Evolutionary conservation across 2,888 invertebrate species (phyloP).

Genomic region (Troides aeacus): DNA sequence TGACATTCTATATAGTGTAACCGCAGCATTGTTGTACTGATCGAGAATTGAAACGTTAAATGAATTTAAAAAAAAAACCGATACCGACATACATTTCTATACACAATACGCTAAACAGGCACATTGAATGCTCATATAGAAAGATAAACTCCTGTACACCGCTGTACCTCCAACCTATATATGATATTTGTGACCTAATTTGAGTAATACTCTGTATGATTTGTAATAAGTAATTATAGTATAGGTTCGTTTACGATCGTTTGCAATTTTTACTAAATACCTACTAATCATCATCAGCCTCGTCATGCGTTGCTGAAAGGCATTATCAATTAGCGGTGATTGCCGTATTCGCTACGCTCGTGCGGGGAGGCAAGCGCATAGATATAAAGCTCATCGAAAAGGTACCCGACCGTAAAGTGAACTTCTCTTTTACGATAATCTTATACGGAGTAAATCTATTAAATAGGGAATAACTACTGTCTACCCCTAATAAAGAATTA

Average conservation of each 20-base stretch:
- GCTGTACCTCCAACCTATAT: not conserved
- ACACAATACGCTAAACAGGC: conserved; percentile 13
- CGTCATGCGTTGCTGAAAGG: too few relatives aligned
- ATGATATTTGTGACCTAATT: conserved; percentile 19
- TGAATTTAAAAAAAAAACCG: too few relatives aligned
- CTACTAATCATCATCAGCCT: not conserved
- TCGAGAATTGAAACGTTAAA: too few relatives aligned
- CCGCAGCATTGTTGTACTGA: too few relatives aligned
- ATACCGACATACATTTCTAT: not conserved
- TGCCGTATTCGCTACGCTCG: too few relatives aligned
- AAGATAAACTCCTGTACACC: conserved; percentile 1
- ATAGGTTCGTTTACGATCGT: not conserved
- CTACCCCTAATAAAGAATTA: not conserved
- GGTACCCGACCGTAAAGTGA: too few relatives aligned
- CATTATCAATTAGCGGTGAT: too few relatives aligned
- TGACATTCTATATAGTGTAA: too few relatives aligned
- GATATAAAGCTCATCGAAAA: too few relatives aligned
- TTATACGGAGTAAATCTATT: too few relatives aligned
- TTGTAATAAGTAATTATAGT: not conserved
- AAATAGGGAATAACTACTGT: not conserved
- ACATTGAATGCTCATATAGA: conserved; percentile 7
- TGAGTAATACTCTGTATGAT: conserved; percentile 6
- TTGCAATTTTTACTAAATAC: not conserved
- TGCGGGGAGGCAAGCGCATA: too few relatives aligned
- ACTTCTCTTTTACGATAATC: too few relatives aligned